These are phyloP conservation scores for Myanophis thanlyinensis DNA, from an alignment of 2,113 vertebrate species.

Conservation along the genomic window DNA sequence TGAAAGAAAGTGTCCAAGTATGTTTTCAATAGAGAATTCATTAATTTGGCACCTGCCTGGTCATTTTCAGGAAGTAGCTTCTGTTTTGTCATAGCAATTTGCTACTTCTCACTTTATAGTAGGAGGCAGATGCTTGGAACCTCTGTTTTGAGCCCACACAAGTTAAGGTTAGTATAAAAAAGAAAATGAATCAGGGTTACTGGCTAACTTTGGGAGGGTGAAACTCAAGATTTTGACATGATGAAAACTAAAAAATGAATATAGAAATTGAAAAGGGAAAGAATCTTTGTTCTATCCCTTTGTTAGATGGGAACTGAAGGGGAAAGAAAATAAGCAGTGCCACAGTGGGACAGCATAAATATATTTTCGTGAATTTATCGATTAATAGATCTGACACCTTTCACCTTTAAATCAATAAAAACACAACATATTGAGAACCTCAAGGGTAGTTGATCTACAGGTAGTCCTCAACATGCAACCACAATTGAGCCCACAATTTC, in stretches of 20 bases:
- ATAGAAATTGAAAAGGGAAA: neutral
- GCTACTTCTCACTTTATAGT: neutral
- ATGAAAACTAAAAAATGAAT: neutral
- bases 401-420: too few relatives aligned
- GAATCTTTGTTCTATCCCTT: neutral
- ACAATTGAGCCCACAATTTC: too few relatives aligned
- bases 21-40: neutral
- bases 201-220: neutral
- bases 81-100: neutral
- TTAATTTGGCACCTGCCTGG: neutral
- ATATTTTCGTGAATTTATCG: neutral
- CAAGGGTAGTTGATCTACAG: too few relatives aligned
- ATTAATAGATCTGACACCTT: too few relatives aligned
- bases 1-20: neutral
- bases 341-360: neutral
- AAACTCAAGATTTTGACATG: neutral
- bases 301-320: neutral
- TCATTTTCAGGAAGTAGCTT: neutral
- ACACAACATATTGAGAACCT: too few relatives aligned
- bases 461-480: too few relatives aligned
- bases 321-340: neutral
- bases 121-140: neutral
- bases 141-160: neutral
- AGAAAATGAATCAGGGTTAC: neutral
- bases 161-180: neutral